phyloP scores from a whole-genome alignment of 2,888 invertebrate genomes.

The Baronia brevicornis region DNA sequence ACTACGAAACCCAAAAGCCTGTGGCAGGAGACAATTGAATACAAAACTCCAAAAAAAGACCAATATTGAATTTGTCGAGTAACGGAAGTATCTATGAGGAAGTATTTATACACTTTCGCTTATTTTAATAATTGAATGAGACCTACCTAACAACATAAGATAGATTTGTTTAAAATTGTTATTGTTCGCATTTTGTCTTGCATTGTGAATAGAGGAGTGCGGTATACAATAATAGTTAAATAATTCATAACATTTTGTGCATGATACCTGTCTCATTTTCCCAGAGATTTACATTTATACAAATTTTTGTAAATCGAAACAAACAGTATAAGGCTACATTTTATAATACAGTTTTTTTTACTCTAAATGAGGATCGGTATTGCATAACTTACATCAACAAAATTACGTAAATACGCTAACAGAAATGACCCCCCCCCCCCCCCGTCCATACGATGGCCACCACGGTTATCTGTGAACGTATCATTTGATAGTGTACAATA shows the following conservation, averaged over 20 bases:
- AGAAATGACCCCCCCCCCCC: slow-evolving; percentile 35
- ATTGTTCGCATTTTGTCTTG: slow-evolving; percentile 63
- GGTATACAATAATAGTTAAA: slow-evolving; percentile 39
- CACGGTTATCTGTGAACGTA: slow-evolving; percentile 20
- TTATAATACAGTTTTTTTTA: slow-evolving; percentile 60
- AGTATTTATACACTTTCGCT: slow-evolving; percentile 69
- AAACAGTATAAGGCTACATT: slow-evolving; percentile 52
- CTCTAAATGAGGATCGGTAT: slow-evolving; percentile 55
- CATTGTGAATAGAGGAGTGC: slow-evolving; percentile 39
- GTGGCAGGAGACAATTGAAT: too few relatives aligned
- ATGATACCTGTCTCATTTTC: slow-evolving; percentile 52
- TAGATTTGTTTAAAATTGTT: slow-evolving; percentile 40
- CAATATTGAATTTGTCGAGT: slow-evolving; percentile 35
- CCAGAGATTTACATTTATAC: slow-evolving; percentile 60
- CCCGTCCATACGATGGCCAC: slow-evolving; percentile 37
- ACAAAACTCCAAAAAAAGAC: too few relatives aligned
- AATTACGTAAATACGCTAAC: slow-evolving; percentile 47
- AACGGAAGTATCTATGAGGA: slow-evolving; percentile 58
- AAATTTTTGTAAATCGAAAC: slow-evolving; percentile 47
- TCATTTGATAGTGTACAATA: slow-evolving; percentile 20
- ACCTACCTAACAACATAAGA: slow-evolving; percentile 64
- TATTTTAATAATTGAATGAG: slow-evolving; percentile 67
- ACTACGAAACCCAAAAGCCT: slow-evolving; percentile 33
- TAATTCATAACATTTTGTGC: slow-evolving; percentile 66
- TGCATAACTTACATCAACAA: slow-evolving; percentile 47